Evolutionary conservation across 2,113 vertebrate species (phyloP), one percentile per base, ranked within the genome.

Genomic region (Numenius arquata): DNA sequence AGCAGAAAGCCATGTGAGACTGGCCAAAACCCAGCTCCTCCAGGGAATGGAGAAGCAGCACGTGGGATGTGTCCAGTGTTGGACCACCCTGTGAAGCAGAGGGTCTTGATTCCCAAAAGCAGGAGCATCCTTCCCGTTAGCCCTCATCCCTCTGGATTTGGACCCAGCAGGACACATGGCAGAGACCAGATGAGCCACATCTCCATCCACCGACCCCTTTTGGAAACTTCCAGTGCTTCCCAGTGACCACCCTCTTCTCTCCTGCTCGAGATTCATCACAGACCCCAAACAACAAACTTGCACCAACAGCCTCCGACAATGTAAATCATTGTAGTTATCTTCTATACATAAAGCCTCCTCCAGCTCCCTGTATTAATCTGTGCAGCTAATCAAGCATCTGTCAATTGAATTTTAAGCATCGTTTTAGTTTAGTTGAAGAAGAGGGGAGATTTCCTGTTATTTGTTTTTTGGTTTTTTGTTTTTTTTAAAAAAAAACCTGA

Each of bases 11-110:
- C 48, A 20, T 3, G 3, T 6, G 32, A n/a, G 23, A 58, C 55
- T 15, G 41, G 55, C 23, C 48, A 58, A 10, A 63, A 75, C 5
- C 11, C 3, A 1, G 8, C 27, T 43, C 36, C 48, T 20, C 5
- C 3, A 38, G 18, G 29, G 75, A 27, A 11, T 1, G 1, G n/a
- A 29, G 58, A 21, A 20, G 30, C 30, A 65, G 38, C 29, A 58
- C 5, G 2, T 0, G 4, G 66, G 29, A 65, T 16, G 34, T 2
- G 5, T 22, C 30, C 40, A 4, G 50, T 14, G 61, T 30, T 16
- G 12, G 52, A 52, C 25, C n/a, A 43, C 18, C 19, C 53, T 2
- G 1, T 4, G 14, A 56, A 38, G 26, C 3, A 0, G 61, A 59
- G 17, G 25, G 29, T 48, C 53, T 63, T 4, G 2, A 6, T 53